Base-by-base conservation (phyloP, 2,797 vertebrate species). In the Premnoplex brunnescens region DNA sequence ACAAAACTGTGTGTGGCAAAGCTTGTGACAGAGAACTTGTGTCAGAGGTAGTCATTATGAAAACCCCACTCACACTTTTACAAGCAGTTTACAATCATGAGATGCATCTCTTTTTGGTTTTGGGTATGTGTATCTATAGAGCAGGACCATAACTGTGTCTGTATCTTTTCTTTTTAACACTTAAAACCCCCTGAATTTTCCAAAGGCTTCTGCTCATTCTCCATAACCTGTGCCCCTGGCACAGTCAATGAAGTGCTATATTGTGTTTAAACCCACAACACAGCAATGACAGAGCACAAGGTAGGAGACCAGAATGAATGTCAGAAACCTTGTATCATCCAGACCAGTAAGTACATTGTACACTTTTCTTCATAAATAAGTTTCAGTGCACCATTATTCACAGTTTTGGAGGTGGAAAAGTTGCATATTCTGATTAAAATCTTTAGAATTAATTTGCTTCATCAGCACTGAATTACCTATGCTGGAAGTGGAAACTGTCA, bases 391-490 rank as follows among this genome's bases (percentile, higher is more conserved):
- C 71, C 44, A 37, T 81, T 91, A 55, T 79, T 88, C 51, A 77
- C 26, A 64, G 43, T 17, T 63, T 56, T 69, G 46, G 14, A 32
- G 41, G 21, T 14, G 7, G 1, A 36, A 34, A 78, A 68, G 32
- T 78, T 73, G 60, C 72, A 55, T 22, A 73, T 95, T 87, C 55
- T 88, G 58, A 58, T 89, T 83, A 91, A 95, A 80, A 78, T 77
- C 36, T 77, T 88, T 26, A 37, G 14, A 75, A 78, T 75, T 5
- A 73, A 68, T 54, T 84, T 37, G 16, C 39, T 74, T 72, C 19
- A 12, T 85, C 36, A 78, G 23, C 32, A 46, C 10, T 60, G 60
- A 72, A 62, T 87, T 81, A 52, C 34, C 60, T 13, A 1, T 68
- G 30, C 58, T 75, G 68, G 66, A 15, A 83, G 55, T 78, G 48